Evolutionary conservation across 1,140 invertebrate genomes (phyloP), one percentile per base, ranked within the genome.

Genomic region (Drosophila elegans): DNA sequence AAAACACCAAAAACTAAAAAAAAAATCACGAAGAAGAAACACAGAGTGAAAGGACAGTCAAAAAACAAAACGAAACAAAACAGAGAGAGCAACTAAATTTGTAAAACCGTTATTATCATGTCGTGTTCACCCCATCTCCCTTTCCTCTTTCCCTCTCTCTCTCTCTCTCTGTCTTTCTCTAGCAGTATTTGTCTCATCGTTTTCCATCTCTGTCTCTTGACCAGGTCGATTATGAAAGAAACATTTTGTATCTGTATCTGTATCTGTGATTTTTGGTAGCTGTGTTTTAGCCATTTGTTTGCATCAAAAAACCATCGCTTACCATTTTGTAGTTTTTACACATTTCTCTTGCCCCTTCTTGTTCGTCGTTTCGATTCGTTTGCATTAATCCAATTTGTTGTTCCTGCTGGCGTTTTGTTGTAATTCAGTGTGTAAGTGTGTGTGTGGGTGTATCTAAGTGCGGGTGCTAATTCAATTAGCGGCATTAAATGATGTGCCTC

Each of bases 341-440:
- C 63, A 66, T 64, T 66, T 63, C 48, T 66, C 25, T 27, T 36
- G 63, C 16, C 48, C 36, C 68, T 69, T 71, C 27, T 67, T 42
- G 34, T 69, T 68, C 16, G 34, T 25, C 11, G 48, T 46, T 71
- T 51, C 61, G 61, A 67, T 67, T 71, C 62, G 62, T 71, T 57
- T 77, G 75, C 72, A 84, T 83, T 83, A 83, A 83, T 83, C 80
- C 80, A 83, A 83, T 83, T 84, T 83, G 81, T 61, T 75, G 72
- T 68, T 76, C 60, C 57, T 66, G 36, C 25, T 42, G 44, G 39
- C 34, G 21, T 10, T 21, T 25, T 38, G 52, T 74, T 52, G 12
- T 53, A 38, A 12, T 67, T 53, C 46, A 36, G 10, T 38, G 1
- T 5, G 25, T 45, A 12, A 3, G 10, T 10, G 39, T 9, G 12